Percentiles rank a stretch among this genome's conserved stretches.
These are phyloP conservation scores for Callospermophilus lateralis DNA, from an alignment of 2,113 vertebrate species.

Conservation along the genomic window DNA sequence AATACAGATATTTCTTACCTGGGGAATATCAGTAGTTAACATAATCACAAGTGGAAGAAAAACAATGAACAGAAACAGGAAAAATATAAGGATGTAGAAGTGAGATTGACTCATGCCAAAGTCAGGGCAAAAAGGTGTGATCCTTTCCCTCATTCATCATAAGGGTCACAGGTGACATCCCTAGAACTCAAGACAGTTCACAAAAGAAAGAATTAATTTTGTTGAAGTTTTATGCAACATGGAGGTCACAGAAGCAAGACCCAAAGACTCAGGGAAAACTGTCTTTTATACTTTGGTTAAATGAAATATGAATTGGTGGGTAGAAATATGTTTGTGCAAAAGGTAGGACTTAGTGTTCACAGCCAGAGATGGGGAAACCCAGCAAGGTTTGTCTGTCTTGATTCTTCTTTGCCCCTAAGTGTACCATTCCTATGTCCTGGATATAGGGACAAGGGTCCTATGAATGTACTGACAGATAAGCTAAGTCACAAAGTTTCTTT, in stretches of 20 bases:
- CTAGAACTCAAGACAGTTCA: no score
- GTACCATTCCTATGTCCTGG: neutral
- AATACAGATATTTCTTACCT: constrained; percentile 17
- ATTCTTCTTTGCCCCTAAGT: neutral
- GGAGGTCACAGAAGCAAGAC: neutral
- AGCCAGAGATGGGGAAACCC: neutral
- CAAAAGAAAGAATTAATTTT: neutral
- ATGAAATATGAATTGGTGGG: no score
- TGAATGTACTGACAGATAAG: no score
- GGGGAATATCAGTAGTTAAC: neutral
- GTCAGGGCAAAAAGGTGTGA: neutral
- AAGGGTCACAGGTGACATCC: neutral
- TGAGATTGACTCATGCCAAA: neutral
- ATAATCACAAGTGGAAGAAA: neutral
- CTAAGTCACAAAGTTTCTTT: neutral
- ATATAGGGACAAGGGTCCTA: neutral
- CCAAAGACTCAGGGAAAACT: neutral
- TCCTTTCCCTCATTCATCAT: neutral
- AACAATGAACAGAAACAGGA: neutral
- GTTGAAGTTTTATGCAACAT: neutral
- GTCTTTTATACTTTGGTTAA: neutral
- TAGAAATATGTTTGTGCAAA: neutral
- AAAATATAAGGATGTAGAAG: neutral
- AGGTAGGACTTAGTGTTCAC: neutral
- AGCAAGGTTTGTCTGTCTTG: neutral